Evolutionary conservation across 2,797 vertebrate genomes (phyloP), one percentile per base, ranked within the genome.

Genomic region (Spinus pinus): DNA sequence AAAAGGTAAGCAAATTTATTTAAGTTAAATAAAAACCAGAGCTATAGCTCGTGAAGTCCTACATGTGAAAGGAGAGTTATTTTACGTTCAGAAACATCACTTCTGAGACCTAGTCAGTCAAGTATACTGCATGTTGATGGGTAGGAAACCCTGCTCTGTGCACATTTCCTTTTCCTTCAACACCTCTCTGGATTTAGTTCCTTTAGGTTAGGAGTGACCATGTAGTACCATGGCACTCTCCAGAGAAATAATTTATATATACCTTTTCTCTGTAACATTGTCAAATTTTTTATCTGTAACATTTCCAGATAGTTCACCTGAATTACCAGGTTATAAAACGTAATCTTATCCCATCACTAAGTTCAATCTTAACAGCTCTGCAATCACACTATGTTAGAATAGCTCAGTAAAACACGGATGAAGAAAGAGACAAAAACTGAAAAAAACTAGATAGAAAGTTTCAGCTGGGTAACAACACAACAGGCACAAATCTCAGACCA

Each of bases 191-290:
- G 64, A 61, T 30, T 47, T 14, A 35, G 3, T 17, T 56, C 33
- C 77, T 86, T 19, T 37, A 64, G 14, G n/a, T 86, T 49, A 64
- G 27, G 19, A 74, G 11, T 16, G 10, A 78, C 5, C 21, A 22
- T 24, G 58, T n/a, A 50, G 20, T 19, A 64, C 6, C 39, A 30
- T 1, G 4, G 13, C 42, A 92, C 14, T 27, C 19, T 41, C 62
- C 28, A 35, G 14, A 23, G 24, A 14, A 0, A 11, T 1, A 42
- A 37, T 12, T 17, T 19, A 20, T 0, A 8, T 5, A 3, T 53
- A 10, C 44, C 20, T 77, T 50, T 73, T 27, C 16, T 0, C 3
- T 8, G 1, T 9, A 64, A 19, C 6, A 11, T 16, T 62, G 74
- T 50, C 21, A 14, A 33, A n/a, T 18, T 42, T 46, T 57, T 44